Evolutionary conservation across 2,113 vertebrate genomes (phyloP), one percentile per base, ranked within the genome.

Genomic region (Oncorhynchus mykiss): DNA sequence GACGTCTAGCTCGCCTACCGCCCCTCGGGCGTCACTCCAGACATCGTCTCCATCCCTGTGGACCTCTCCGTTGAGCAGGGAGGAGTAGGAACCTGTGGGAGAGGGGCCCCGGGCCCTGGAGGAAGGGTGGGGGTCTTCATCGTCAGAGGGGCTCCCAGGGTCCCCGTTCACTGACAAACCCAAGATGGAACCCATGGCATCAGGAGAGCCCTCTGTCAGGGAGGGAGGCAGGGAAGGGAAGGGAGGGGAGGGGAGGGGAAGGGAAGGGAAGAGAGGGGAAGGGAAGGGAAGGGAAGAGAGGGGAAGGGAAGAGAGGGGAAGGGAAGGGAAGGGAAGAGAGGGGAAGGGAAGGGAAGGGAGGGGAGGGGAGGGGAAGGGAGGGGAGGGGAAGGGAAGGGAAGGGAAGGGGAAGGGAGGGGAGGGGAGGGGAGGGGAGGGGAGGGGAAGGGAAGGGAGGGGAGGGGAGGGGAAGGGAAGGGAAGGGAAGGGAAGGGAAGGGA

Each of bases 131-230:
- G 94, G 89, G 72, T 98, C 97, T 78, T 99, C 97, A 0, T 99
- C 97, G 9, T 99, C 97, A 0, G 97, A 99, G 2, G 97, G 97
- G 81, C 96, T 99, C 49, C 96, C 97, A 0, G 96, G 91, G 85
- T 99, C 97, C 14, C 96, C 95, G 0, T 99, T 98, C 59, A 96
- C 88, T 2, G 94, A 83, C 1, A 88, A 91, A 7, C 94, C 94
- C 16, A 98, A 85, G 5, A 97, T 89, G 13, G 94, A 92, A 70
- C 88, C 90, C 67, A 88, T 29, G 2, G 82, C 51, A 3, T 98
- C 96, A 60, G 95, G 93, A 1, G 93, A 96, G 60, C 94, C 93
- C 90, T 96, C 95, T 96, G 76, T 13, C 5, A 9, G 39, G 3
- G 51, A 72, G n/a, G 27, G 29, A 20, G 31, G 27, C 7, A 2